These are phyloP conservation scores for Trachelus stipa DNA, from an alignment of 2,888 invertebrate species.

Conservation along the genomic window DNA sequence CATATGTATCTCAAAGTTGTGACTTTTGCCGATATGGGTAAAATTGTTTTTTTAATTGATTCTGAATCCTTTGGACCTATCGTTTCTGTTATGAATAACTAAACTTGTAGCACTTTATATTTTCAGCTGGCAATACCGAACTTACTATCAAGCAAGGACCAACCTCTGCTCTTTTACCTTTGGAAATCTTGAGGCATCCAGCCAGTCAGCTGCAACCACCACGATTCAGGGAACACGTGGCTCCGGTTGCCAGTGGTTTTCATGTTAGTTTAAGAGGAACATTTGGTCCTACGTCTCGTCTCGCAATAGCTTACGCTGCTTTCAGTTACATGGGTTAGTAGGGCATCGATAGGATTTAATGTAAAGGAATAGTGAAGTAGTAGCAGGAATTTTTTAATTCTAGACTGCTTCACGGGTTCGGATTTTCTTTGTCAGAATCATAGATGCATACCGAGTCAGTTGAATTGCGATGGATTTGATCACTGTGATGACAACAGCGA, in stretches of 20 bases:
- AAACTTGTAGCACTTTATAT: neutral
- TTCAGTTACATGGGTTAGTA: conserved; percentile 77
- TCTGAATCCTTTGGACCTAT: neutral
- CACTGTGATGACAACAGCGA: conserved; percentile 82
- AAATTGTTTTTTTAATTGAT: conserved; percentile 8
- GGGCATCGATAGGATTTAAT: neutral
- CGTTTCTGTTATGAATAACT: neutral
- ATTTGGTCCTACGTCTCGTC: conserved; percentile 73
- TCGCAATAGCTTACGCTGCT: conserved; percentile 78
- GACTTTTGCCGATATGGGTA: conserved; percentile 72
- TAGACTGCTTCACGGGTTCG: conserved; percentile 76
- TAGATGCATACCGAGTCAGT: conserved; percentile 75
- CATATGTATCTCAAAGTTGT: conserved; percentile 75
- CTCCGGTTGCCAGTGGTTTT: conserved; percentile 74
- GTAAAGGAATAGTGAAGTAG: neutral
- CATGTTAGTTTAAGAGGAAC: conserved; percentile 77
- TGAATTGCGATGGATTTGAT: conserved; percentile 81
- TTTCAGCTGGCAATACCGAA: conserved; percentile 72
- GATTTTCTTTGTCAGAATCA: conserved; percentile 80
- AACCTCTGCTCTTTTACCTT: conserved; percentile 73
- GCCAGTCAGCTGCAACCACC: conserved; percentile 58
- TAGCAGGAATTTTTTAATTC: neutral
- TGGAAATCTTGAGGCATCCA: conserved; percentile 73
- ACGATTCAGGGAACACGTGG: conserved; percentile 71
- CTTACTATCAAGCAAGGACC: conserved; percentile 76